phyloP scores from a whole-genome alignment of 2,113 vertebrate genomes.

The Spea multiplicata region DNA sequence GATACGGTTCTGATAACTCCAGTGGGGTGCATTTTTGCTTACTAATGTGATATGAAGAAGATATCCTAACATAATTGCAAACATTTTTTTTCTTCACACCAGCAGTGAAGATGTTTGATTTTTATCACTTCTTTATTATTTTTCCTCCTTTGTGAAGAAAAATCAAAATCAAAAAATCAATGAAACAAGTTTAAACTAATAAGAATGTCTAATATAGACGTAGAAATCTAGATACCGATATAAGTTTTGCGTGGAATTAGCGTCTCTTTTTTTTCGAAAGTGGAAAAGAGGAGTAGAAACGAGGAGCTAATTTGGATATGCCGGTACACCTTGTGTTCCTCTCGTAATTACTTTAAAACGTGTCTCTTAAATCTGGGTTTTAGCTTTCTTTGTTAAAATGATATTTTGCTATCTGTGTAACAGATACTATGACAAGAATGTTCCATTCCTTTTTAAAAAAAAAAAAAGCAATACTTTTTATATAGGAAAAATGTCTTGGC shows the following conservation, averaged over 20 bases:
- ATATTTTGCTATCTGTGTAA: constrained; percentile 43
- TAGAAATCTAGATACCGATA: too few species aligned
- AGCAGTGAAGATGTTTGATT: too few species aligned
- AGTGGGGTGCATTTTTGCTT: constrained; percentile 53
- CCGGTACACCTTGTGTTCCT: constrained; percentile 47
- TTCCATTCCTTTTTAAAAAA: constrained; percentile 65
- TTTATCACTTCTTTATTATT: too few species aligned
- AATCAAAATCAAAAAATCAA: too few species aligned
- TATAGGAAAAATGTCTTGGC: constrained; percentile 70
- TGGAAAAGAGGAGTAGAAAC: too few species aligned
- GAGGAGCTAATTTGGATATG: too few species aligned
- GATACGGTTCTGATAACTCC: constrained; percentile 51
- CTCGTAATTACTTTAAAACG: constrained; percentile 59
- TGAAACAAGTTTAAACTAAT: too few species aligned
- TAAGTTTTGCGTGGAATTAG: too few species aligned
- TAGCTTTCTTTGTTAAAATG: constrained; percentile 26
- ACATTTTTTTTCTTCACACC: too few species aligned
- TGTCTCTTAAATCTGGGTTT: constrained; percentile 52
- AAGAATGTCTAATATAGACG: too few species aligned
- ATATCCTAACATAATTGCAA: background rate
- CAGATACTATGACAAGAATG: constrained; percentile 63
- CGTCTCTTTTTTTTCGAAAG: too few species aligned
- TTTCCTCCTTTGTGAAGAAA: too few species aligned
- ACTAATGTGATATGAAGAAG: background rate
- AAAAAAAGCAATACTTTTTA: constrained; percentile 69